Conservation (phyloP, 2,888 invertebrate species). For the Scaeva pyrastri region DNA sequence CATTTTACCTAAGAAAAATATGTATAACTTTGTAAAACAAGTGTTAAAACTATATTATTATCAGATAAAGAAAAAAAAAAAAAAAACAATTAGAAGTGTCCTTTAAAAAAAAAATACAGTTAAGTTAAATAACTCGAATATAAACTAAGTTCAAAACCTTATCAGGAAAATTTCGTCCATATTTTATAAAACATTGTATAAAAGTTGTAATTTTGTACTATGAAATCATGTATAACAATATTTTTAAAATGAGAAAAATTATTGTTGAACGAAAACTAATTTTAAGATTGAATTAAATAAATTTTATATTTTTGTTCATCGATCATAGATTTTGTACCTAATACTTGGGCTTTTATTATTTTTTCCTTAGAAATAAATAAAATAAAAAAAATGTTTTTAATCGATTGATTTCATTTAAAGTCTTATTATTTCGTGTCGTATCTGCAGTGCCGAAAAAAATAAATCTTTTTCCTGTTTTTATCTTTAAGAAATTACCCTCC, state of each 20-base stretch:
- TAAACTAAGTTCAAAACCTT: slow-evolving; percentile 40
- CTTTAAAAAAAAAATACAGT: slow-evolving; percentile 17
- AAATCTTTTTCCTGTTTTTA: no score
- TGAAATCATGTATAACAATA: not conserved
- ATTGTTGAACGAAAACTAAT: slow-evolving; percentile 8
- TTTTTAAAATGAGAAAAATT: not conserved
- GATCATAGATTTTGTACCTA: slow-evolving; percentile 9
- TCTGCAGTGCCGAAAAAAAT: no score
- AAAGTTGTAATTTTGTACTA: slow-evolving; percentile 8
- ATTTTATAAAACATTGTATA: slow-evolving; percentile 16
- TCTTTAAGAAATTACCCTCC: no score
- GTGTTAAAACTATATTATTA: not conserved
- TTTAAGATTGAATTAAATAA: slow-evolving; percentile 6
- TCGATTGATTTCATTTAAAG: no score
- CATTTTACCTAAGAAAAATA: not conserved
- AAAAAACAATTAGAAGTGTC: slow-evolving; percentile 11
- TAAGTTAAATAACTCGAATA: slow-evolving; percentile 16
- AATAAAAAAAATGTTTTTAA: not conserved
- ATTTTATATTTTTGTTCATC: not conserved
- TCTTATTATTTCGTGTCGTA: no score
- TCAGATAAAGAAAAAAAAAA: not conserved
- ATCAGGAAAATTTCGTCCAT: slow-evolving; percentile 52
- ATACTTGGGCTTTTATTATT: not conserved
- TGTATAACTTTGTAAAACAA: not conserved
- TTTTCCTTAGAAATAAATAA: not conserved